A percentile compares a stretch with the other conserved stretches of the same genome.
Conservation (phyloP, 2,888 invertebrate genomes). For the Acanthosepion esculentum region DNA sequence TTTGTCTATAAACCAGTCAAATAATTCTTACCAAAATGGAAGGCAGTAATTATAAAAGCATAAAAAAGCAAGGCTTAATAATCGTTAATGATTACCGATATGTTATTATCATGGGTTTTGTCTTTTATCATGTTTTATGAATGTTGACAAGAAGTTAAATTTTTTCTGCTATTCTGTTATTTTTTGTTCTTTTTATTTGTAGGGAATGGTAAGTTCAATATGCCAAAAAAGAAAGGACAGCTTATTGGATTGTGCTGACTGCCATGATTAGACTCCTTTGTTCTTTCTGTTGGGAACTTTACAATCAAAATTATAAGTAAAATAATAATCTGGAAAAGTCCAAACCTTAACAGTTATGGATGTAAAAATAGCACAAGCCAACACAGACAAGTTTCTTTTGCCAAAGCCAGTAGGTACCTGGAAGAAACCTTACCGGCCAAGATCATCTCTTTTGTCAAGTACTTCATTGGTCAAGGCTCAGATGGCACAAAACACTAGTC, state of each 20-base stretch:
- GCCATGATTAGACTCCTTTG: not conserved
- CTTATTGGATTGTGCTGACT: not conserved
- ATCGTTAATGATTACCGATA: too few relatives aligned
- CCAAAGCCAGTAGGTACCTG: not conserved
- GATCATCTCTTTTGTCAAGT: not conserved
- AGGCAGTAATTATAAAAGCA: too few relatives aligned
- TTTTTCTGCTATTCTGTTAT: not conserved
- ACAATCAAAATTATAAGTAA: not conserved
- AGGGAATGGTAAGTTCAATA: not conserved
- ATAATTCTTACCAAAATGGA: too few relatives aligned
- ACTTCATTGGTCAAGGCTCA: constrained; percentile 20
- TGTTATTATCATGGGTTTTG: not conserved
- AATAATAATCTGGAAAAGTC: not conserved
- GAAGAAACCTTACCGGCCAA: constrained; percentile 8
- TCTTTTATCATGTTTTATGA: not conserved
- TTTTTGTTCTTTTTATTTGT: not conserved
- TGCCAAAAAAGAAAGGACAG: not conserved
- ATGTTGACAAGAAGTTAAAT: not conserved
- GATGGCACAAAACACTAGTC: not conserved
- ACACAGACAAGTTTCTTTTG: constrained; percentile 6
- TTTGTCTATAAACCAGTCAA: too few relatives aligned
- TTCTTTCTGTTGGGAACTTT: not conserved
- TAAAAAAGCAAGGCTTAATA: too few relatives aligned
- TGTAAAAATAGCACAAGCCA: not conserved
- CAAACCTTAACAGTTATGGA: not conserved